phyloP scores from a whole-genome alignment of 2,888 invertebrate species.

The Steromphala cineraria region DNA sequence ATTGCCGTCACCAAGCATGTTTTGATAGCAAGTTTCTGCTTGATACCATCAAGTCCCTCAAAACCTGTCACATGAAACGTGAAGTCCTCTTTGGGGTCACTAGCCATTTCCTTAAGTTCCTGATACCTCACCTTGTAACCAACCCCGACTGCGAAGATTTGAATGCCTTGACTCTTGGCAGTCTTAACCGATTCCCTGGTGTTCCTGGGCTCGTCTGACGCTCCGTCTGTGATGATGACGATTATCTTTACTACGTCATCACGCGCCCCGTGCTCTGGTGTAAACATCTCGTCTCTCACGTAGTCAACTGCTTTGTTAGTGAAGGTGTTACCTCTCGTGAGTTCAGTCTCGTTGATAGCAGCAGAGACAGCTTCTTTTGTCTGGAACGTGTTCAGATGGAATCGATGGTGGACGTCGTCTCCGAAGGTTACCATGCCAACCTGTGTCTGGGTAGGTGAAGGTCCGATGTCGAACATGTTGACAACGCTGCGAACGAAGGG shows the following conservation, averaged over 20 bases:
- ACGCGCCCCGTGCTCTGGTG: conserved; percentile 29
- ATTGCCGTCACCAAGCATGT: neutral
- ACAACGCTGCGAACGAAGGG: conserved; percentile 55
- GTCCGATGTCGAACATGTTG: conserved; percentile 54
- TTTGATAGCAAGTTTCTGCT: conserved; percentile 11
- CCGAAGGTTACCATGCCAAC: conserved; percentile 61
- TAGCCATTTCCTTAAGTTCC: neutral
- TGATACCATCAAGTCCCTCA: neutral
- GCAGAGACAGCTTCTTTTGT: conserved; percentile 28
- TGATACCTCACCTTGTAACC: neutral
- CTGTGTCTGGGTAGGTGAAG: conserved; percentile 41
- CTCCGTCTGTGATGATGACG: conserved; percentile 12
- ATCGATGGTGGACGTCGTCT: conserved; percentile 43
- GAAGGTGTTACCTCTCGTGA: conserved; percentile 46
- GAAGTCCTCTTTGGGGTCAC: neutral
- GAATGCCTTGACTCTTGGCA: neutral
- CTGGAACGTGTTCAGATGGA: conserved; percentile 47
- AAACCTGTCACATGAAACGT: neutral
- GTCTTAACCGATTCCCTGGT: neutral
- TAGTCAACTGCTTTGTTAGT: conserved; percentile 43
- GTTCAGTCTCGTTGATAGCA: conserved; percentile 38
- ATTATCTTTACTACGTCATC: neutral
- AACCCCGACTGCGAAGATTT: conserved; percentile 17
- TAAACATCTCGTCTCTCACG: conserved; percentile 32
- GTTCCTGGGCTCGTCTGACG: neutral